Percentiles rank a stretch among this genome's conserved stretches.
Conservation (phyloP, 1,140 invertebrate species). For the Ceratoteleas bidentatus region DNA sequence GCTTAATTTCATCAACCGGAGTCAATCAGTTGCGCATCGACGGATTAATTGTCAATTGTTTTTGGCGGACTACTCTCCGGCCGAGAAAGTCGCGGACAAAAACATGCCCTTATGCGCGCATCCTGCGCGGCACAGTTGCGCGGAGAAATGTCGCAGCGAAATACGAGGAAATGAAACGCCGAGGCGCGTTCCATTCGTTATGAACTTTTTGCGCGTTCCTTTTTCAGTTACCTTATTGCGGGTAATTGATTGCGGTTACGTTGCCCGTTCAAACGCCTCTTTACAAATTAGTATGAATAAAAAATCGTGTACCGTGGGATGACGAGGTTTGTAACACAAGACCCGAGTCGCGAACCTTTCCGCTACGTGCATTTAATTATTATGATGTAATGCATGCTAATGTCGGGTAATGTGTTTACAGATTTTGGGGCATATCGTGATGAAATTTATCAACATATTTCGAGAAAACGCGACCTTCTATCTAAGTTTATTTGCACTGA, state of each 20-base stretch:
- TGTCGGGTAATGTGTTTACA: too few relatives aligned
- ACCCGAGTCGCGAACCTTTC: too few relatives aligned
- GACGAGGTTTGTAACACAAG: conserved; percentile 31
- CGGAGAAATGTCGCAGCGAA: conserved; percentile 9
- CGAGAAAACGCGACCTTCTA: too few relatives aligned
- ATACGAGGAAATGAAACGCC: conserved; percentile 13
- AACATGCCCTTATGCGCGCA: conserved; percentile 18
- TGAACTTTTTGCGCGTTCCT: conserved; percentile 12
- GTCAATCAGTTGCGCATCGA: conserved; percentile 21
- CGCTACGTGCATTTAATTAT: too few relatives aligned
- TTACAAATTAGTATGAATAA: conserved; percentile 49
- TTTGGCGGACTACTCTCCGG: neutral
- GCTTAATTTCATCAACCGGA: conserved; percentile 47
- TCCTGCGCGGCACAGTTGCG: conserved; percentile 27
- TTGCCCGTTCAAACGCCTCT: conserved; percentile 13
- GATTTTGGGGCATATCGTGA: too few relatives aligned
- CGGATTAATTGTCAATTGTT: conserved; percentile 54
- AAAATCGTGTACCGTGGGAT: conserved; percentile 41
- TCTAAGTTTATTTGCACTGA: too few relatives aligned
- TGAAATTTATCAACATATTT: too few relatives aligned
- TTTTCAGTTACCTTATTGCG: conserved; percentile 46
- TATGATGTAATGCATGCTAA: too few relatives aligned
- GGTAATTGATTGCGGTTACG: conserved; percentile 23
- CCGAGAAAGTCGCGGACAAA: conserved; percentile 33
- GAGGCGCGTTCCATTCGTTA: conserved; percentile 6